Evolutionary conservation across 1,140 invertebrate species (phyloP).

Genomic region (Oncopodura yosiiana): DNA sequence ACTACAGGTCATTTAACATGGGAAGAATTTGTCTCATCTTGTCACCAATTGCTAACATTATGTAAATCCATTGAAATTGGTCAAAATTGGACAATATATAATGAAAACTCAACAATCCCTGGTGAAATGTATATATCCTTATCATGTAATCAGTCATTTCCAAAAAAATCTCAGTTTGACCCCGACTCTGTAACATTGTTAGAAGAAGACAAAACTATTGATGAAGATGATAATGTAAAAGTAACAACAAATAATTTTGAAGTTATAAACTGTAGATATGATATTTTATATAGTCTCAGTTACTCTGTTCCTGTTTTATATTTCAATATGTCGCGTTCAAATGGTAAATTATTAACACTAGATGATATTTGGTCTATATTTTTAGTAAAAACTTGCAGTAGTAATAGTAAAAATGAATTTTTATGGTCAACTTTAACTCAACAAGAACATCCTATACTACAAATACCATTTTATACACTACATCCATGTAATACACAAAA

Average conservation of each 20-base stretch:
- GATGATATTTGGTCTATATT: conserved; percentile 7
- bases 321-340: conserved; percentile 1
- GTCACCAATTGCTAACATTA: not conserved
- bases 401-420: not conserved
- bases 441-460: conserved; percentile 13
- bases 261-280: conserved; percentile 5
- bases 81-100: not conserved
- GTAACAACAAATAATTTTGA: not conserved
- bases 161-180: too few species aligned
- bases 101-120: not conserved
- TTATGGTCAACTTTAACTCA: conserved; percentile 2
- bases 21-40: conserved; percentile 2
- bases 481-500: conserved; percentile 10
- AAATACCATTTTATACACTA: conserved; percentile 6
- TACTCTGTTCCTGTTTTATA: conserved; percentile 9
- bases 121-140: not conserved
- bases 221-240: not conserved
- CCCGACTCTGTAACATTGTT: too few species aligned
- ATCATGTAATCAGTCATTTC: not conserved
- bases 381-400: too few species aligned
- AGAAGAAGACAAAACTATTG: not conserved
- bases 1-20: not conserved
- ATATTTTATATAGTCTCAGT: conserved; percentile 5
- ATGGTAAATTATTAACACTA: conserved; percentile 1
- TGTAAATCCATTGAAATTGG: not conserved